Evolutionary conservation across 2,113 vertebrate genomes (phyloP).

Genomic region (Syrrhaptes paradoxus): DNA sequence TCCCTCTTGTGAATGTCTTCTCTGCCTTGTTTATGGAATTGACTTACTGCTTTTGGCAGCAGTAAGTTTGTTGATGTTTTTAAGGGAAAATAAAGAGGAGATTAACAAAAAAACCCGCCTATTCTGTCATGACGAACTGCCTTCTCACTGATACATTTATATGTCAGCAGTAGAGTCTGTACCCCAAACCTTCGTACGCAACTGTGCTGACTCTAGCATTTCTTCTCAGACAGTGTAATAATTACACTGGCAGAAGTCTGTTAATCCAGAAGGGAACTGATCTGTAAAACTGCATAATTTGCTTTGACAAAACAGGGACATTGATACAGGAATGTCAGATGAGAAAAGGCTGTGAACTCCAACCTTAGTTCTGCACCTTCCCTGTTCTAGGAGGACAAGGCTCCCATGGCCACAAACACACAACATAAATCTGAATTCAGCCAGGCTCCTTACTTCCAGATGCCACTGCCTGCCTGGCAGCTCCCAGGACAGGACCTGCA

Average conservation of each 20-base stretch:
- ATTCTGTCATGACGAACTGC: not conserved
- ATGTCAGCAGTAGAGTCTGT: not conserved
- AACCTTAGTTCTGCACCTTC: not conserved
- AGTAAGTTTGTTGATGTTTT: not conserved
- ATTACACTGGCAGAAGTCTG: not conserved
- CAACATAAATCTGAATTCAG: not conserved
- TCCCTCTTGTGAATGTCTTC: not conserved
- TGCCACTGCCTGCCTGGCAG: not conserved
- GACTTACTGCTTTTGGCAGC: not conserved
- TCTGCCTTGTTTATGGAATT: not conserved
- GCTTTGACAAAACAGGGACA: not conserved
- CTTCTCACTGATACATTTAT: not conserved
- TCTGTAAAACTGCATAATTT: constrained; percentile 26
- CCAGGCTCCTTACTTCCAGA: not conserved
- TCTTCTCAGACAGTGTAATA: not conserved
- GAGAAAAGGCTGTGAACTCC: not conserved
- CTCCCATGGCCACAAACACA: not conserved
- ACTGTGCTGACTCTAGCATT: not conserved
- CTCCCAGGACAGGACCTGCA: not conserved
- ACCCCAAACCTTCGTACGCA: not conserved
- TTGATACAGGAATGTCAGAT: not conserved
- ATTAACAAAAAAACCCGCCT: not conserved
- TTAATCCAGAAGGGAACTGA: constrained; percentile 34
- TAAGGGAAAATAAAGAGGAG: not conserved
- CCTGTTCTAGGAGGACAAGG: not conserved